These are phyloP conservation scores for Argopecten irradians DNA, from an alignment of 1,140 invertebrate species.

Conservation along the genomic window DNA sequence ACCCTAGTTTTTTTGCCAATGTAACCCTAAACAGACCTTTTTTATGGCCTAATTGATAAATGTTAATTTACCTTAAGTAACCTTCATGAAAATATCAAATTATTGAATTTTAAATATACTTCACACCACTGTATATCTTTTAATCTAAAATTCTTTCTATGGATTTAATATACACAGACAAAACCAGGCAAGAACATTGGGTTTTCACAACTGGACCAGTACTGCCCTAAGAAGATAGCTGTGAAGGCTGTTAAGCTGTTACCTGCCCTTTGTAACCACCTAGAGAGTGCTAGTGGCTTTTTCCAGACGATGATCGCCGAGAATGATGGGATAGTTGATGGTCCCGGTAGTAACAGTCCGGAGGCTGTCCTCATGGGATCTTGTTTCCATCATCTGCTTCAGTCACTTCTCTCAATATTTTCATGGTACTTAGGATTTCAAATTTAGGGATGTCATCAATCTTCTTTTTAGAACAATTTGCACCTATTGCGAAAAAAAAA, in stretches of 20 bases:
- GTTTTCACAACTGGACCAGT: slow-evolving; percentile 73
- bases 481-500: too few species aligned
- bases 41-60: too few species aligned
- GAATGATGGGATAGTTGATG: slow-evolving; percentile 80
- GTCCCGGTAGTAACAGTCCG: slow-evolving; percentile 79
- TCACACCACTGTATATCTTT: too few species aligned
- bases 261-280: slow-evolving; percentile 72
- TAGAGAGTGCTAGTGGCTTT: slow-evolving; percentile 73
- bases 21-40: too few species aligned
- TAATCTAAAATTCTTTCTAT: too few species aligned
- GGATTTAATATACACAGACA: slow-evolving; percentile 49
- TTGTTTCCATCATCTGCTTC: slow-evolving; percentile 81
- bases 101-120: too few species aligned
- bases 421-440: slow-evolving; percentile 80
- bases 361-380: slow-evolving; percentile 79
- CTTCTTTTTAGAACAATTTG: too few species aligned
- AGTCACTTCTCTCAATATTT: slow-evolving; percentile 81
- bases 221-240: slow-evolving; percentile 67
- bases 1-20: too few species aligned
- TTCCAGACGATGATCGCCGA: slow-evolving; percentile 78
- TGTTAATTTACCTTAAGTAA: too few species aligned
- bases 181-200: slow-evolving; percentile 66
- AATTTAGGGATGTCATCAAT: neutral
- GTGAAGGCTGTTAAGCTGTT: slow-evolving; percentile 65
- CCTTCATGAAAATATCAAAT: too few species aligned